Base-by-base conservation (phyloP, 1,140 invertebrate genomes). In the Apis dorsata region DNA sequence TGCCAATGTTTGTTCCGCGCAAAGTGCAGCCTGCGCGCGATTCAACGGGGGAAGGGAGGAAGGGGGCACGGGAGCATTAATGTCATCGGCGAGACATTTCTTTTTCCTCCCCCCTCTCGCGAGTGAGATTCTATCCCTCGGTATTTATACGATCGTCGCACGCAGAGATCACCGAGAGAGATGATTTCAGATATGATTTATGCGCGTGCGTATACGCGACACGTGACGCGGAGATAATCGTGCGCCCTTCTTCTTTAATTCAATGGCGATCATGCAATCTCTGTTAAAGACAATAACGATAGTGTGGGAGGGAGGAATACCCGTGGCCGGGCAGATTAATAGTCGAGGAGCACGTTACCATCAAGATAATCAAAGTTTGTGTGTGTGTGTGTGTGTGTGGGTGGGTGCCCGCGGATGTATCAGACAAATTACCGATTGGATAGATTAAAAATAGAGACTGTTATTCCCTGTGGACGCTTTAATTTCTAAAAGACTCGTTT, bases 321-420 rank as follows among this genome's bases (percentile, higher is more conserved):
- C 12, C 34, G 66, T 68, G 11, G 15, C 34, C 34, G 13, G 15
- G 12, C 28, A n/a, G n/a, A 63, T 76, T 76, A 76, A 76, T 76
- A 28, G 60, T 15, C 44, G 49, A 53, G n/a, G n/a, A 53, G n/a
- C 74, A 76, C 74, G 74, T 76, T 63, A 76, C 74, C 74, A 76
- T 76, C 49, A 44, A 62, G 74, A 63, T 65, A 76, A 76, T 76
- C 63, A 76, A 51, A 21, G 49, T 15, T 13, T 53, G 49, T 10
- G 21, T 44, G 34, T 34, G 3, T 2, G 34, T 34, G 34, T 34
- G 34, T 4, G 34, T 3, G 2, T 34, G 2, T 34, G 13, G 11
- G n/a, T 12, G 24, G 53, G 28, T 34, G 2, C 1, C 13, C 21
- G 19, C 70, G 12, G 19, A 21, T 19, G 60, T 63, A 76, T 76